Evolutionary conservation across 2,888 invertebrate species (phyloP).

Genomic region (Drosophila paranaensis): DNA sequence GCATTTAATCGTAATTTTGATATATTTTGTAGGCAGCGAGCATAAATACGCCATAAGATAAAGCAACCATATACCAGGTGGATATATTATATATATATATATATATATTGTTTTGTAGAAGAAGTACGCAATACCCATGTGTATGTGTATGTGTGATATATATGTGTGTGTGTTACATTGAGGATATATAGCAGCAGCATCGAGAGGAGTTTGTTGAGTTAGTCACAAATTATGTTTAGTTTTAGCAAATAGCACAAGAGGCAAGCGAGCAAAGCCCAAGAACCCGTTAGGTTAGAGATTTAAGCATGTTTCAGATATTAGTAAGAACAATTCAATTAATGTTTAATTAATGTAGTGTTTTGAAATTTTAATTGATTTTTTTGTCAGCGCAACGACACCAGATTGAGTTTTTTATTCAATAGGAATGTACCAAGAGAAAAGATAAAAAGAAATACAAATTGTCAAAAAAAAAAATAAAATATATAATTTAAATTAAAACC

Average conservation of each 20-base stretch:
- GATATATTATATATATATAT: conserved; percentile 23
- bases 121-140: conserved; percentile 78
- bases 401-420: conserved; percentile 55
- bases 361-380: conserved; percentile 56
- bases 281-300: conserved; percentile 41
- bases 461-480: conserved; percentile 73
- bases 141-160: conserved; percentile 26
- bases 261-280: conserved; percentile 77
- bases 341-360: conserved; percentile 46
- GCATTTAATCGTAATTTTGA: conserved; percentile 48
- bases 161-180: conserved; percentile 45
- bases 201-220: conserved; percentile 39
- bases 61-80: conserved; percentile 72
- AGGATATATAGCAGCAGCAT: conserved; percentile 45
- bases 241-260: conserved; percentile 61
- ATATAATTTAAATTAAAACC: conserved; percentile 67
- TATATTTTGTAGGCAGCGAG: conserved; percentile 62
- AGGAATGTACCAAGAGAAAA: conserved; percentile 71
- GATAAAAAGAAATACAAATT: conserved; percentile 80
- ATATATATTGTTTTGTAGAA: conserved; percentile 43
- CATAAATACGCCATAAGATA: conserved; percentile 60
- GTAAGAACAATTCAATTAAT: conserved; percentile 53
- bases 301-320: conserved; percentile 31
- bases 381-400: conserved; percentile 83
- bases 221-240: conserved; percentile 58